Evolutionary conservation across 1,140 invertebrate genomes (phyloP).

Genomic region (Macrostomum lignano): DNA sequence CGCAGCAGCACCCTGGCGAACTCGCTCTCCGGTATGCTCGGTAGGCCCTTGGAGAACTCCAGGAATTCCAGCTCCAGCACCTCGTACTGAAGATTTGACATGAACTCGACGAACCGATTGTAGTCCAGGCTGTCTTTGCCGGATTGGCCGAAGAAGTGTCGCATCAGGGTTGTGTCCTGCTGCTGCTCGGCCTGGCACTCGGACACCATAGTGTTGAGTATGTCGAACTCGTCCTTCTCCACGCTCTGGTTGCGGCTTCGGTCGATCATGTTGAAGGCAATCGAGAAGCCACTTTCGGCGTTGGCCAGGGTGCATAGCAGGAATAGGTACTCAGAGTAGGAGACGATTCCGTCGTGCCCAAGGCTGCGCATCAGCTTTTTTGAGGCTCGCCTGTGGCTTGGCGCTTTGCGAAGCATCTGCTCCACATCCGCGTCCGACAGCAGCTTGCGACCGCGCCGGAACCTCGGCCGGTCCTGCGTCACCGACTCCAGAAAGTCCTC

Average conservation of each 20-base stretch:
- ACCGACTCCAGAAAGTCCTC: constrained; percentile 88
- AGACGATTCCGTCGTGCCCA: constrained; percentile 30
- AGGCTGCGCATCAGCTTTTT: not conserved
- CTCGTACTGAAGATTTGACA: constrained; percentile 46
- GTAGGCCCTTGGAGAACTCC: constrained; percentile 60
- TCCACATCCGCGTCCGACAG: too few species aligned
- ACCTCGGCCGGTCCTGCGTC: constrained; percentile 64
- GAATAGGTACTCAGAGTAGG: constrained; percentile 88
- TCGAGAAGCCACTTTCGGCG: constrained; percentile 68
- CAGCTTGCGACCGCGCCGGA: constrained; percentile 43
- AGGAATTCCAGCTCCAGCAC: constrained; percentile 83
- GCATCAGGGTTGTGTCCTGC: constrained; percentile 59
- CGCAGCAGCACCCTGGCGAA: constrained; percentile 75
- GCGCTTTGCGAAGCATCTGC: too few species aligned
- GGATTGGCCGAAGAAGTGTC: constrained; percentile 77
- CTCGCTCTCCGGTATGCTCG: constrained; percentile 67
- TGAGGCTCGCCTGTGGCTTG: too few species aligned
- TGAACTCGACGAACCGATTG: too few species aligned
- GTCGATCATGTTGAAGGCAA: constrained; percentile 96
- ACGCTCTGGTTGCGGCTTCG: constrained; percentile 78
- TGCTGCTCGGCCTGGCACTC: too few species aligned
- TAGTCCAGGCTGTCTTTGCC: constrained; percentile 61
- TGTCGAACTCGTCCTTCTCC: too few species aligned
- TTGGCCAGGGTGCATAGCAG: constrained; percentile 71
- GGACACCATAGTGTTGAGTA: too few species aligned